Evolutionary conservation across 2,113 vertebrate genomes (phyloP), one percentile per base, ranked within the genome.

Genomic region (Arothron firmamentum): DNA sequence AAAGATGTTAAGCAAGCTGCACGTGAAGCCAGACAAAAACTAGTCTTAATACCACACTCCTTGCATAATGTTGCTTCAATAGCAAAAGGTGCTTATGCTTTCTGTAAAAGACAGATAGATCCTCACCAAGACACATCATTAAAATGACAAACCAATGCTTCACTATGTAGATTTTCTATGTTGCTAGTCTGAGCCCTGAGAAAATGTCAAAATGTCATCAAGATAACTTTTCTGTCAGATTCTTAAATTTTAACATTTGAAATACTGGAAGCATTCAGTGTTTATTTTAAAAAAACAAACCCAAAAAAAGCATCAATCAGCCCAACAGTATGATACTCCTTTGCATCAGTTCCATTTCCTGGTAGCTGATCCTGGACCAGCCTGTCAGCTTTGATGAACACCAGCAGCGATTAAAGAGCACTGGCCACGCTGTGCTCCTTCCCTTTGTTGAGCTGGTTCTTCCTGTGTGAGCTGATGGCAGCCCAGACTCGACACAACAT

Each of bases 401-500:
- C 34, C 66, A 67, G 75, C 58, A 67, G 67, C 20, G 19, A 28
- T 86, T 81, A 90, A 28, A 87, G 77, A 18, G 42, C 19, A 45
- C 80, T 85, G 66, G 88, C 86, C 70, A 86, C 83, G 20, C 62
- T 57, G 62, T 82, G 77, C 65, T 89, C 83, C 0, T 52, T 63
- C 49, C 76, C 77, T 0, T 54, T 76, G 62, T 58, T 66, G 34
- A 76, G 69, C 1, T 74, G 58, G 55, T 67, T 77, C 57, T 75
- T 84, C 65, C 90, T 84, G 56, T 85, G 85, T 45, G 84, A 81
- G 13, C 70, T 58, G 74, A 97, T 90, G 58, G 92, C 88, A 23
- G 87, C 88, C 94, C 94, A 97, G 42, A 96, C 76, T 23, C 92
- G 91, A 77, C 88, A 94, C 20, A 90, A 80, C 70, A 92, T 91